Evolutionary conservation across 2,797 vertebrate genomes (phyloP).

Genomic region (Cyclura pinguis): DNA sequence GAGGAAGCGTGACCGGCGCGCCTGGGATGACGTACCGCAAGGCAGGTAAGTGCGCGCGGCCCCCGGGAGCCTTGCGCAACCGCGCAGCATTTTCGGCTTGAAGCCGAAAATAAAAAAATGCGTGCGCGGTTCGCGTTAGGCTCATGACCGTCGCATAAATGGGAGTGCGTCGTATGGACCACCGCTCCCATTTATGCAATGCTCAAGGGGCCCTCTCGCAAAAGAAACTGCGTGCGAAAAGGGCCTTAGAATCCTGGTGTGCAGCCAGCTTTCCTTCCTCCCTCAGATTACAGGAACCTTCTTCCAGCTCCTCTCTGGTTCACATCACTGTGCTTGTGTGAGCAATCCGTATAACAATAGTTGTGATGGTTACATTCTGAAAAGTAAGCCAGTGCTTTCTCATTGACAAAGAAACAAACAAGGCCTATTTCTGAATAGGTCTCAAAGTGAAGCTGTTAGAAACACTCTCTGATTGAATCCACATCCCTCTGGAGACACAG

Average conservation of each 20-base stretch:
- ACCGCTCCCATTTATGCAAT: too few relatives aligned
- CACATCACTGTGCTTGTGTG: not conserved
- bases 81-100: too few relatives aligned
- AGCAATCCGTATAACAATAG: not conserved
- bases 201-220: too few relatives aligned
- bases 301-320: not conserved
- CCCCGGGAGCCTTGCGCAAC: too few relatives aligned
- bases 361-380: not conserved
- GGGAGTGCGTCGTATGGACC: too few relatives aligned
- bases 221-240: too few relatives aligned
- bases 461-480: slow-evolving; percentile 21
- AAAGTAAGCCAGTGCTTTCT: slow-evolving; percentile 14
- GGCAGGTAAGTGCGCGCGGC: too few relatives aligned
- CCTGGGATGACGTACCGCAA: too few relatives aligned
- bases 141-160: too few relatives aligned
- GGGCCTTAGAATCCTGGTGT: not conserved
- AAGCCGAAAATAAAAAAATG: too few relatives aligned
- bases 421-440: slow-evolving; percentile 32
- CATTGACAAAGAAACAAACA: slow-evolving; percentile 38
- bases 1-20: too few relatives aligned
- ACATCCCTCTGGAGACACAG: slow-evolving; percentile 10
- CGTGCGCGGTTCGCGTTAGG: too few relatives aligned
- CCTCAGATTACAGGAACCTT: not conserved
- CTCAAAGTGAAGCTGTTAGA: slow-evolving; percentile 23
- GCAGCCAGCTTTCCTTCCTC: slow-evolving; percentile 10